Evolutionary conservation across 2,888 invertebrate genomes (phyloP), one percentile per base, ranked within the genome.

Genomic region (Xestia rhomboidea): DNA sequence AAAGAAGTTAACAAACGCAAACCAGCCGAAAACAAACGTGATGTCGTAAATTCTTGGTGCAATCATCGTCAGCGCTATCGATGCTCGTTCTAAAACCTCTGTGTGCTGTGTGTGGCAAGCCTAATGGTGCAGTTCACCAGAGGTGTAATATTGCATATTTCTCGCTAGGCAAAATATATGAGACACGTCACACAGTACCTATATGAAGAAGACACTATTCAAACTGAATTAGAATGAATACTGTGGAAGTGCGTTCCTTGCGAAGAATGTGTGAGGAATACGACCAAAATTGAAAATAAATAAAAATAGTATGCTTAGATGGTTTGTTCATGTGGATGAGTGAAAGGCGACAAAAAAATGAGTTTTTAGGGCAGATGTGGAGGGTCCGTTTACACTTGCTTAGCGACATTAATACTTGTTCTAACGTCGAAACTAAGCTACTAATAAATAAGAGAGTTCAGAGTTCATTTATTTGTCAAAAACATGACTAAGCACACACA

Each of bases 131-230:
- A 34, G 4, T 57, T n/a, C 24, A 49, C 18, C 11, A 63, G 30
- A 30, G 63, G 44, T 70, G 71, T 60, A 34, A 76, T 64, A 76
- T 81, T 85, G 76, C 82, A 71, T 64, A 73, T 85, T 83, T 77
- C 71, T 73, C 27, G 62, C 64, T 62, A 85, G 21, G 69, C 62
- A 24, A 72, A 66, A 46, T 49, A 38, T 71, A 85, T 68, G 46
- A 62, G 51, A 68, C 68, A 63, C 64, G 18, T 27, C 10, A n/a
- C 44, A 21, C 21, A 21, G 24, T 51, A 11, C 24, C 8, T 51
- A 11, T 0, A 10, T 3, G 51, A 24, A 51, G 3, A 24, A 69
- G 54, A 27, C 15, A 57, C 27, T n/a, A 27, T n/a, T 57, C 0
- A 27, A 57, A 54, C n/a, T 10, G 11, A 51, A 54, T 54, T n/a